Evolutionary conservation across 2,888 invertebrate genomes (phyloP), one percentile per base, ranked within the genome.

Genomic region (Platycheirus albimanus): DNA sequence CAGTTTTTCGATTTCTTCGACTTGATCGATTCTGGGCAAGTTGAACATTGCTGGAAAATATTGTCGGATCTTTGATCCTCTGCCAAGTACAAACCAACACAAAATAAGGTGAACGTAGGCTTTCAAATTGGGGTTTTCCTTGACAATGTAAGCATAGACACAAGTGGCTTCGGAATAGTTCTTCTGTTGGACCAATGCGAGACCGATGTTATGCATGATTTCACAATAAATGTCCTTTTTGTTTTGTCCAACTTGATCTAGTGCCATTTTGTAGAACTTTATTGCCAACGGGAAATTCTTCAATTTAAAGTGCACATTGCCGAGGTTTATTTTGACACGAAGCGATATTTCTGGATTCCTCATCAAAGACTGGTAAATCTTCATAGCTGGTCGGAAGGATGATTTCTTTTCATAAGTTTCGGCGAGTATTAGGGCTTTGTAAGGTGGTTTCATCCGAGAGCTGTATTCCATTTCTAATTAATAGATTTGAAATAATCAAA

Each of bases 221-320:
- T 51, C 52, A 1, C 49, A 49, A 38, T 84, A 84, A 7, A 30
- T 61, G 6, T 15, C 3, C 13, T 70, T 79, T 10, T 84, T 66
- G 15, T 84, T 79, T 24, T 74, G 79, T 15, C 79, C 84, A 8
- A 75, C 69, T 84, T 84, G 84, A 49, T 84, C 84, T 7, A 84
- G 19, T 10, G 84, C 69, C 84, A 74, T 84, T 75, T 84, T 84
- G 49, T 84, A 84, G 19, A 33, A 75, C 30, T 79, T 84, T 8
- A 79, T 79, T 10, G 84, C 79, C 15, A 49, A 4, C 0, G 61
- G 66, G 28, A 41, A 84, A 28, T 84, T 66, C 0, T 41, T 11
- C 7, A 70, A 47, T 5, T 84, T 84, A 66, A 84, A 84, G 19
- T 84, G 51, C 1, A 84, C 70, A 64, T 84, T 84, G 24, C 84